A percentile compares a stretch with the other conserved stretches of the same genome.
Evolutionary conservation across 2,797 vertebrate genomes (phyloP).

Genomic region (Sebastes goodei): DNA sequence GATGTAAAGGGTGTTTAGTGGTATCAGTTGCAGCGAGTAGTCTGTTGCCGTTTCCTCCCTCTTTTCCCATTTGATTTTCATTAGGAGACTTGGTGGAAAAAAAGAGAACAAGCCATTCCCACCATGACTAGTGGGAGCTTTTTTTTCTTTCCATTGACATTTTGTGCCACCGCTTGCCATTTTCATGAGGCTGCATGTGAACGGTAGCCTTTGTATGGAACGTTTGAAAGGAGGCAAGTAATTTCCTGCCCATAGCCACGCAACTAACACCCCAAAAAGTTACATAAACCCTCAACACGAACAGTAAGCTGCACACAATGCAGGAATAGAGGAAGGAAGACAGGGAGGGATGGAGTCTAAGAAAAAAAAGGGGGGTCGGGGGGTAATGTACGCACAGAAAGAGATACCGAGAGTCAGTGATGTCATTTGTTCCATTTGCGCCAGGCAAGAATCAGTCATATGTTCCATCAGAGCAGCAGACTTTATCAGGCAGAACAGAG

Average conservation of each 20-base stretch:
- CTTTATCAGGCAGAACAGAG: conserved; percentile 76
- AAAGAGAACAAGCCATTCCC: conserved; percentile 35
- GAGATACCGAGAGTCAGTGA: conserved; percentile 75
- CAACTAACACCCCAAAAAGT: conserved; percentile 59
- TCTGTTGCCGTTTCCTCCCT: neutral
- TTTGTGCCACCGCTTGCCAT: conserved; percentile 54
- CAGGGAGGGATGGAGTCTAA: conserved; percentile 20
- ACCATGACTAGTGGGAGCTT: conserved; percentile 26
- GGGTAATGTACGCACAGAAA: conserved; percentile 44
- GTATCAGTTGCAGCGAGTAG: conserved; percentile 12
- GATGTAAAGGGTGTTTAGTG: conserved; percentile 28
- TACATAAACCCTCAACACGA: conserved; percentile 47
- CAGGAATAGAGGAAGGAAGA: conserved; percentile 3
- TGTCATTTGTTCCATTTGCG: conserved; percentile 83
- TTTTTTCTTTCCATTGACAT: conserved; percentile 69
- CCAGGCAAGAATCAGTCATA: conserved; percentile 74
- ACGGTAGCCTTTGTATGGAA: conserved; percentile 63
- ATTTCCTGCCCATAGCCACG: conserved; percentile 62
- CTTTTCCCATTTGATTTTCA: conserved; percentile 18
- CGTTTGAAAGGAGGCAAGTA: conserved; percentile 57
- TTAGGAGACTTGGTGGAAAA: conserved; percentile 33
- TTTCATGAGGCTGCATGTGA: conserved; percentile 55
- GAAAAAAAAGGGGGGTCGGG: conserved; percentile 13
- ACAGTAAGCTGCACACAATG: conserved; percentile 18
- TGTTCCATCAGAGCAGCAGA: conserved; percentile 69